Evolutionary conservation across 1,140 invertebrate genomes (phyloP), one percentile per base, ranked within the genome.

Genomic region (Drosophila pruinosa): DNA sequence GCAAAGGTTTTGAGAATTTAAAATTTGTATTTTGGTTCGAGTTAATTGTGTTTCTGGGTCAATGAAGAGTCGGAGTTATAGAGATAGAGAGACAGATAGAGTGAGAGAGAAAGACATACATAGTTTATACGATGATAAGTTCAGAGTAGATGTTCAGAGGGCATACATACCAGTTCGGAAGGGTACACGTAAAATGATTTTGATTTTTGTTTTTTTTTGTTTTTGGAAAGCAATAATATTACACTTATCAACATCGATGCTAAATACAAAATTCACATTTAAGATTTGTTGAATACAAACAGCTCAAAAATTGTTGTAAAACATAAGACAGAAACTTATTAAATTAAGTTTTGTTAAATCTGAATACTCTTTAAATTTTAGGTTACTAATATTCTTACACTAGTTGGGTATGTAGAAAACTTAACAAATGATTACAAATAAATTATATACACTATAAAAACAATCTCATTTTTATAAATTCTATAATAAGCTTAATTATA

Each of bases 101-200:
- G 14, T 38, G 53, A 75, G 22, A 74, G 14, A 63, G 48, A 61
- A 24, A 53, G 28, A 52, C 43, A 75, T 63, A 54, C 36, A 54
- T 50, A 59, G 22, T 24, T 72, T 43, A 54, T 64, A 58, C 19
- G 50, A 58, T 26, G 59, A 64, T 63, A 56, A 28, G 19, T 57
- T 75, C 74, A 78, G 61, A 59, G 63, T 62, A 86, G 59, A 75
- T 72, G 26, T 70, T 78, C 54, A 88, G 75, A 88, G 78, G 82
- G 78, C 64, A 88, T 88, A 88, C 82, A 82, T 88, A 88, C 82
- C 82, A 88, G 78, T 78, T 88, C 64, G 82, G 73, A 78, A 80
- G 81, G 82, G 78, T 76, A 83, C 82, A 88, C 78, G 81, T 88
- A 89, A 72, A 75, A 88, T 72, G 82, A 79, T 64, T 70, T 77